Evolutionary conservation across 2,797 vertebrate genomes (phyloP).

Genomic region (Sciurus carolinensis): DNA sequence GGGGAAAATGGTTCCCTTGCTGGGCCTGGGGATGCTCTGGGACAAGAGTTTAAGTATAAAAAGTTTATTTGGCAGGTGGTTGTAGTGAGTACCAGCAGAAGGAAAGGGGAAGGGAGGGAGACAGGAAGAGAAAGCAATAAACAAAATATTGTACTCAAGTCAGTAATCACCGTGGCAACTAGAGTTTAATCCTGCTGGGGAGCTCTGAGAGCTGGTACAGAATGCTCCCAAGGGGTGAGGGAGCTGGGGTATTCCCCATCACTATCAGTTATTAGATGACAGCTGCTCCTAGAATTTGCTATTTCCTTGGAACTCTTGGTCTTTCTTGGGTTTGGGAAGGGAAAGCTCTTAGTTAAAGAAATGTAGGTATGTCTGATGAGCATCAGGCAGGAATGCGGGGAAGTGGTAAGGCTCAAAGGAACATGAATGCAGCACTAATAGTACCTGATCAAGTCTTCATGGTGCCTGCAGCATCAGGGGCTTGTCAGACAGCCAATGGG

Average conservation of each 20-base stretch:
- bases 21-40: not conserved
- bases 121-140: not conserved
- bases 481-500: not conserved
- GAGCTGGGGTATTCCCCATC: too few relatives aligned
- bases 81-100: not conserved
- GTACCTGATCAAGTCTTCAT: too few relatives aligned
- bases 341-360: not conserved
- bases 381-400: too few relatives aligned
- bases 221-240: too few relatives aligned
- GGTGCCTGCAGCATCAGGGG: not conserved
- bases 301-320: not conserved
- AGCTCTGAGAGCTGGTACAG: not conserved
- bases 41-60: not conserved
- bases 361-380: not conserved
- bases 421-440: accelerated
- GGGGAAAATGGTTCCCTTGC: not conserved
- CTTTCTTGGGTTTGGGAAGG: not conserved
- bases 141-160: not conserved
- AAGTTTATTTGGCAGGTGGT: not conserved
- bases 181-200: not conserved
- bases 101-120: too few relatives aligned
- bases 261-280: too few relatives aligned
- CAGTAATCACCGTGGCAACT: not conserved
- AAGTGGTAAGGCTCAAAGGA: not conserved
- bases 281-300: too few relatives aligned